phyloP scores from a whole-genome alignment of 1,140 invertebrate species.

The Sitophilus oryzae region DNA sequence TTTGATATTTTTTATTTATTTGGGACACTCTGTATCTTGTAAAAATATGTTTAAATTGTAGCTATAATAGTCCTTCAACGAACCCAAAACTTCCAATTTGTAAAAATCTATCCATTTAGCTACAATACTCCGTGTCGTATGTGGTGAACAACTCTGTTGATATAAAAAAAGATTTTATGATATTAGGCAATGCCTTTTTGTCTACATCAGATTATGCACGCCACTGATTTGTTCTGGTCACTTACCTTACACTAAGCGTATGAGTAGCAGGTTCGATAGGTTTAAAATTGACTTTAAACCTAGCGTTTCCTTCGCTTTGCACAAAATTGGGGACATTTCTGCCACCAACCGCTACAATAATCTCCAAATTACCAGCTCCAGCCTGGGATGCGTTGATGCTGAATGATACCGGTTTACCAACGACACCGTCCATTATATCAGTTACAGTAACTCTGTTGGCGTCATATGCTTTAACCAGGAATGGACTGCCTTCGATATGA shows the following conservation, averaged over 20 bases:
- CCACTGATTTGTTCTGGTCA: neutral
- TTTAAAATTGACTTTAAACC: conserved; percentile 95
- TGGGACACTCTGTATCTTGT: too few relatives aligned
- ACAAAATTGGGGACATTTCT: conserved; percentile 98
- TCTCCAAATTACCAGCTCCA: conserved; percentile 92
- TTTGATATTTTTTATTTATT: too few relatives aligned
- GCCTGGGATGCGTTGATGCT: conserved; percentile 74
- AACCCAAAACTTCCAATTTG: too few relatives aligned
- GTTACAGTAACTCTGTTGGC: conserved; percentile 85
- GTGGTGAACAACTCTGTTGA: too few relatives aligned
- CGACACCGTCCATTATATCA: conserved; percentile 80
- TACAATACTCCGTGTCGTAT: too few relatives aligned
- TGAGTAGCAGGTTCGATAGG: conserved; percentile 86
- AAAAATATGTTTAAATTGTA: too few relatives aligned
- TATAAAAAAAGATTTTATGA: too few relatives aligned
- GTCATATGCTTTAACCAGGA: conserved; percentile 92
- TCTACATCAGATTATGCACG: neutral
- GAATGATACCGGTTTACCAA: conserved; percentile 89
- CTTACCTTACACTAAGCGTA: conserved; percentile 69
- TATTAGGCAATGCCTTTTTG: too few relatives aligned
- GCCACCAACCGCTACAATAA: conserved; percentile 95
- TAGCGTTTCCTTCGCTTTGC: conserved; percentile 93
- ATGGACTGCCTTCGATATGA: conserved; percentile 89
- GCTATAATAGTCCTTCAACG: too few relatives aligned
- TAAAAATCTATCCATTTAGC: too few relatives aligned